Evolutionary conservation across 2,797 vertebrate genomes (phyloP).

Genomic region (Fringilla coelebs): DNA sequence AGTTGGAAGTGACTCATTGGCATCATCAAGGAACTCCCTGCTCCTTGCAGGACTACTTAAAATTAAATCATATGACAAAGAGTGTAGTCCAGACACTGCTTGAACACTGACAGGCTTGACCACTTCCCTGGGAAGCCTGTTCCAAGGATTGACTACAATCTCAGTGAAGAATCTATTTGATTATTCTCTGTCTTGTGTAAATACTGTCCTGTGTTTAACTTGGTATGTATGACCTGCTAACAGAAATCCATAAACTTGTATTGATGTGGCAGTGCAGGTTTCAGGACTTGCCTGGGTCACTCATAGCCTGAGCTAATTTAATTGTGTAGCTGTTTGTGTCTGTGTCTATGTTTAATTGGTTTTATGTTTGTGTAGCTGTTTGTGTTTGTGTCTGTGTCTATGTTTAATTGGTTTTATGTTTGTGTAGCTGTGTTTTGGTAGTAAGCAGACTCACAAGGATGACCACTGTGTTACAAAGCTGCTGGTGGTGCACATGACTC

Average conservation of each 20-base stretch:
- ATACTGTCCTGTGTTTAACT: not conserved
- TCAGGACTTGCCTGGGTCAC: not conserved
- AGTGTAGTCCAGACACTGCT: rapidly evolving
- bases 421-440: not conserved
- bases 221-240: not conserved
- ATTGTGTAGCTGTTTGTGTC: not conserved
- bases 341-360: not conserved
- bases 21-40: not conserved
- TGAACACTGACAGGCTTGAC: not conserved
- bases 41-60: not conserved
- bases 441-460: not conserved
- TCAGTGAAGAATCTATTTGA: not conserved
- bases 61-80: not conserved
- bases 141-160: rapidly evolving
- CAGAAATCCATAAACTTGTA: not conserved
- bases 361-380: not conserved
- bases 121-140: not conserved
- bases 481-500: not conserved
- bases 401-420: not conserved
- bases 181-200: not conserved
- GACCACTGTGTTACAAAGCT: not conserved
- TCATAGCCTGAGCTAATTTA: not conserved
- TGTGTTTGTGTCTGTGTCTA: not conserved
- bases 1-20: not conserved
- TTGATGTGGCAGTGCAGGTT: not conserved